These are phyloP conservation scores for Anoplopoma fimbria DNA, from an alignment of 2,113 vertebrate species.

Conservation along the genomic window DNA sequence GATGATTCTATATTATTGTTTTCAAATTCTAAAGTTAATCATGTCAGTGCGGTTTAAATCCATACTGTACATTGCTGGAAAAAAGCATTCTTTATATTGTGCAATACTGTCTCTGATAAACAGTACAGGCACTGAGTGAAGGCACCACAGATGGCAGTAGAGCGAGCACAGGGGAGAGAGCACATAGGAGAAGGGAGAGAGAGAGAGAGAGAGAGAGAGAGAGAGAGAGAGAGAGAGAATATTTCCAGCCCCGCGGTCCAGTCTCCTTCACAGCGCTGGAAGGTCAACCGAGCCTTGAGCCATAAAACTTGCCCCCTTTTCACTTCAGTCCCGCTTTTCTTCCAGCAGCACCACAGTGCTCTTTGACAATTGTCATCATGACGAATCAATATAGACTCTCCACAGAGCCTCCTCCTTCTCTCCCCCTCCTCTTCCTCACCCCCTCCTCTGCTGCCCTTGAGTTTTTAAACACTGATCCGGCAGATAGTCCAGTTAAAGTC, in stretches of 20 bases:
- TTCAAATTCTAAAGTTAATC: constrained; percentile 5
- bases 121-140: constrained; percentile 44
- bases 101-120: constrained; percentile 42
- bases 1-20: constrained; percentile 3
- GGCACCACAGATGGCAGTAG: constrained; percentile 56
- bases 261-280: constrained; percentile 77
- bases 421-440: neutral
- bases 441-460: constrained; percentile 51
- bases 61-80: neutral
- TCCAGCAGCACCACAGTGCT: constrained; percentile 56
- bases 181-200: constrained; percentile 26
- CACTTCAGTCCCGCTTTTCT: constrained; percentile 68
- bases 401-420: constrained; percentile 14
- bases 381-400: constrained; percentile 77
- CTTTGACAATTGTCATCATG: constrained; percentile 79
- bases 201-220: constrained; percentile 36
- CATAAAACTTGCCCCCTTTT: constrained; percentile 61
- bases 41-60: neutral
- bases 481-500: constrained; percentile 63
- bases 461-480: constrained; percentile 69
- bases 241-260: constrained; percentile 55
- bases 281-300: constrained; percentile 75
- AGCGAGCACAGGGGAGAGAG: constrained; percentile 43
- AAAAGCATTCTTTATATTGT: constrained; percentile 29
- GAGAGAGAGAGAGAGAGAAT: constrained; percentile 25